Percentiles rank a stretch among this genome's conserved stretches.
phyloP scores from a whole-genome alignment of 2,888 invertebrate genomes.

The Synanthedon andrenaeformis region DNA sequence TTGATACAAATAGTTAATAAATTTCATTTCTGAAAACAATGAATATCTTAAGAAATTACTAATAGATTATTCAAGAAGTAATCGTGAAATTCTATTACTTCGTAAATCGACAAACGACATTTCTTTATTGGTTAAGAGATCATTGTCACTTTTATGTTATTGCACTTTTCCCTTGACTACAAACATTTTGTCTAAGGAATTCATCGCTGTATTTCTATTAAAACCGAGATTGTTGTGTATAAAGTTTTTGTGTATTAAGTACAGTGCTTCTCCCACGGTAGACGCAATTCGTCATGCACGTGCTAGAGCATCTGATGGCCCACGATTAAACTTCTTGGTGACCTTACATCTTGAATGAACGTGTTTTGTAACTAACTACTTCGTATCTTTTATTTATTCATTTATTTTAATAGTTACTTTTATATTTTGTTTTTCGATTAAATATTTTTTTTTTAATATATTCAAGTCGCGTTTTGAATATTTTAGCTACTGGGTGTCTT shows the following conservation, averaged over 20 bases:
- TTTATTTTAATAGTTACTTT: not conserved
- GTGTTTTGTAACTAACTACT: conserved; percentile 59
- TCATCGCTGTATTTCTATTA: too few species aligned
- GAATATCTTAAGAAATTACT: conserved; percentile 5
- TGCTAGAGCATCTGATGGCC: conserved; percentile 62
- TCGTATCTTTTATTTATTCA: conserved; percentile 7
- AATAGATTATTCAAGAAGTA: conserved; percentile 8
- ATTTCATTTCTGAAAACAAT: conserved; percentile 1
- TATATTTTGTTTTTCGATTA: not conserved
- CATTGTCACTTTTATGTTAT: too few species aligned
- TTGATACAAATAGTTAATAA: not conserved
- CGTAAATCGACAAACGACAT: too few species aligned
- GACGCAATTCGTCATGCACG: conserved; percentile 63
- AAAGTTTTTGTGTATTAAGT: too few species aligned
- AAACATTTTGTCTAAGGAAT: too few species aligned
- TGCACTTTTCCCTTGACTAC: too few species aligned
- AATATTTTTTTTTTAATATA: not conserved
- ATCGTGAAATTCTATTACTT: conserved; percentile 12
- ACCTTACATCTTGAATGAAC: conserved; percentile 45
- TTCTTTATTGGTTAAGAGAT: too few species aligned
- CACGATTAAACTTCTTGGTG: conserved; percentile 41
- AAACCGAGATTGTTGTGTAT: too few species aligned
- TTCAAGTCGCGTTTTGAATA: not conserved
- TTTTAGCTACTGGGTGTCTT: too few species aligned
- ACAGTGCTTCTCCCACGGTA: conserved; percentile 57